A percentile compares a stretch with the other conserved stretches of the same genome.
Evolutionary conservation across 2,797 vertebrate species (phyloP).

Genomic region (Sitta carolinensis): DNA sequence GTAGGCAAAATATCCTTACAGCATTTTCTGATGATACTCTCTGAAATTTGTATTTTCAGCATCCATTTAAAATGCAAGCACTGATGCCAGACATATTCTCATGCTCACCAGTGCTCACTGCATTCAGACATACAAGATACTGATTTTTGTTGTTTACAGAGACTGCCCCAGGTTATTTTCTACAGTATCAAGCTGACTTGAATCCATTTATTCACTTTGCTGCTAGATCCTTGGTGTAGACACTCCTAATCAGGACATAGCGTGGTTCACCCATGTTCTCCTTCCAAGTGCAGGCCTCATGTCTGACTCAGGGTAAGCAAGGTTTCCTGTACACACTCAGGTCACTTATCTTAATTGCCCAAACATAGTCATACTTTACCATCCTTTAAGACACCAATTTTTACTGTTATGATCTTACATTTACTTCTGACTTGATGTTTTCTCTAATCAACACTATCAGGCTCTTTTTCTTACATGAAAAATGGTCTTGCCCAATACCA

Average conservation of each 20-base stretch:
- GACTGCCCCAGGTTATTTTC: background rate
- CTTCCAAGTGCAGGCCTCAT: background rate
- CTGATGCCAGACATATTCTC: fast-evolving
- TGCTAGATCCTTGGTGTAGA: background rate
- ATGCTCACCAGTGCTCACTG: background rate
- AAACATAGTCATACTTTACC: background rate
- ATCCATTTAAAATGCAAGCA: background rate
- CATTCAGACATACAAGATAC: background rate
- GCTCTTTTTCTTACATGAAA: background rate
- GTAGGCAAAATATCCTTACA: background rate
- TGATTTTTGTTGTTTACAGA: background rate
- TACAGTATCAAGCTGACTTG: background rate
- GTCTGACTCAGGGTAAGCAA: background rate
- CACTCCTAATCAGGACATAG: background rate
- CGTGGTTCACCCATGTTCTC: background rate
- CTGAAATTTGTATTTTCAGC: background rate
- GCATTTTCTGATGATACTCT: background rate
- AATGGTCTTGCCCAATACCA: background rate
- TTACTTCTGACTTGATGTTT: background rate
- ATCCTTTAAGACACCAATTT: background rate
- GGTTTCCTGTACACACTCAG: background rate
- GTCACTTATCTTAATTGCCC: background rate
- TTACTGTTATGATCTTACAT: background rate
- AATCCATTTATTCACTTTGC: background rate
- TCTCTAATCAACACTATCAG: background rate